These are phyloP conservation scores for Phaethornis superciliosus DNA, from an alignment of 2,113 vertebrate species.

Conservation along the genomic window DNA sequence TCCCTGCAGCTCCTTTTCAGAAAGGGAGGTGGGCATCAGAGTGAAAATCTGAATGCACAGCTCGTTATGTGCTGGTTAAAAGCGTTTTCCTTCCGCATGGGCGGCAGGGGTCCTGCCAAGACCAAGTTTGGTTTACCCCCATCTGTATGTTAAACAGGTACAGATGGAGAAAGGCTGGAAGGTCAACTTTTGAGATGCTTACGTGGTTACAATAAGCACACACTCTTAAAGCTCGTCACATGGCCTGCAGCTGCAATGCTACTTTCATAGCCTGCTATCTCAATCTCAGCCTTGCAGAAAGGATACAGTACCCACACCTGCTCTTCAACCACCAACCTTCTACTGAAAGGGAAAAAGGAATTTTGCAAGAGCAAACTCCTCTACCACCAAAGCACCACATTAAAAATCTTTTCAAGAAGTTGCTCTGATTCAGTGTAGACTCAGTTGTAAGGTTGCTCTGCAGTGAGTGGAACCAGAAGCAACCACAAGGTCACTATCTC, in stretches of 20 bases:
- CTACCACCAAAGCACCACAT: not conserved
- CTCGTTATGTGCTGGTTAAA: not conserved
- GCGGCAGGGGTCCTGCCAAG: not conserved
- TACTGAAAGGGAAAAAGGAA: not conserved
- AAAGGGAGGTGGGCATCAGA: not conserved
- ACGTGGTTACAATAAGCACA: not conserved
- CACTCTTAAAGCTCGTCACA: not conserved
- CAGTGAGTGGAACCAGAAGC: not conserved
- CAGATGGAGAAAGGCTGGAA: slow-evolving; percentile 43
- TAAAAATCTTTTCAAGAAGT: not conserved
- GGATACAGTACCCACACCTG: not conserved
- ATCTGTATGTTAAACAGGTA: slow-evolving; percentile 28
- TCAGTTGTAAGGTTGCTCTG: not conserved
- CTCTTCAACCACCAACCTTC: not conserved
- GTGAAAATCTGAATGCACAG: not conserved
- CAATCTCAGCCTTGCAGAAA: not conserved
- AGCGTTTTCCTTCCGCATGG: not conserved
- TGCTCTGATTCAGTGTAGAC: not conserved
- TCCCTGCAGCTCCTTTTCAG: not conserved
- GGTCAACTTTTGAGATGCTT: slow-evolving; percentile 11
- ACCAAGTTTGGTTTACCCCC: not conserved
- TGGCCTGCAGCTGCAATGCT: not conserved
- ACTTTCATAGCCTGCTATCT: not conserved
- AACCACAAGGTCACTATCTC: not conserved
- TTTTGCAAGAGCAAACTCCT: not conserved